phyloP scores from a whole-genome alignment of 2,113 vertebrate species.

The Ciconia maguari region DNA sequence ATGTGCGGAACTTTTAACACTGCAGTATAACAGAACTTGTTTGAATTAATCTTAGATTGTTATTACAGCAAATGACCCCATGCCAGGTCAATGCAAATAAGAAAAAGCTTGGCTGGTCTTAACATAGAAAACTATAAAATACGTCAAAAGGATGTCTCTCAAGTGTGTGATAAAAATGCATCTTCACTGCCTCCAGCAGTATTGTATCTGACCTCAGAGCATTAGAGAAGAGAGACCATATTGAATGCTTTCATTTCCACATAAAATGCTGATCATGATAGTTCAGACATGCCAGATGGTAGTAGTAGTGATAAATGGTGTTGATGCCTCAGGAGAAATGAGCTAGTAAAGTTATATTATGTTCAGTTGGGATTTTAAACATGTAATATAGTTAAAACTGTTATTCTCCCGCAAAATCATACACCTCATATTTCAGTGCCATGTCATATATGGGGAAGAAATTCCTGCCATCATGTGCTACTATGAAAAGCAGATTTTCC shows the following conservation, averaged over 20 bases:
- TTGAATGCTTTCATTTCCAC: constrained; percentile 72
- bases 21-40: neutral
- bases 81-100: constrained; percentile 66
- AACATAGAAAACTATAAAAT: constrained; percentile 65
- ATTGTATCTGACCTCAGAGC: constrained; percentile 70
- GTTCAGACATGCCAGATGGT: constrained; percentile 73
- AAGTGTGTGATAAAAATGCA: constrained; percentile 70
- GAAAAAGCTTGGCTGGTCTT: constrained; percentile 58
- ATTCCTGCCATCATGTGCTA: neutral
- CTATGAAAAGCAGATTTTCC: neutral
- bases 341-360: constrained; percentile 75
- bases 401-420: constrained; percentile 61
- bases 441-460: neutral
- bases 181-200: constrained; percentile 56
- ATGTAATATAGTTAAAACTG: constrained; percentile 66
- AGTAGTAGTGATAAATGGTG: constrained; percentile 73
- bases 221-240: constrained; percentile 65
- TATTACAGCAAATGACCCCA: constrained; percentile 61
- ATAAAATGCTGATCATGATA: constrained; percentile 77
- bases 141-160: constrained; percentile 62
- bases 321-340: constrained; percentile 73
- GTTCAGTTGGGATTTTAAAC: constrained; percentile 74
- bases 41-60: constrained; percentile 27
- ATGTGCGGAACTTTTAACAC: neutral
- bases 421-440: constrained; percentile 45